Conservation (phyloP, 2,113 vertebrate species). For the Serilophus lunatus region DNA sequence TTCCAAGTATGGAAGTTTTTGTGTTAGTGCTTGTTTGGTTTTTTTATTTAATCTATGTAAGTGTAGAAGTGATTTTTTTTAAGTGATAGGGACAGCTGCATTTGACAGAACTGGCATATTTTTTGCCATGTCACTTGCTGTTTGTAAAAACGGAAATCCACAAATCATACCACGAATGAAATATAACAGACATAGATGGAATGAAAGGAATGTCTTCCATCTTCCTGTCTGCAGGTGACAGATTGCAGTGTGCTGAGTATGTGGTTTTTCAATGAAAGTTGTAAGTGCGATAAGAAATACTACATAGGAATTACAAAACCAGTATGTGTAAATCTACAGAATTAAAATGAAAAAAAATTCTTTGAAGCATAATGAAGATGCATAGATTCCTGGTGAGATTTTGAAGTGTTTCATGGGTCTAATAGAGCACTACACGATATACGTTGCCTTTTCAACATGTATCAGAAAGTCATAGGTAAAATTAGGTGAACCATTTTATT, state of each 20-base stretch:
- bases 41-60: neutral
- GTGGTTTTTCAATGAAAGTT: neutral
- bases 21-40: fast-evolving
- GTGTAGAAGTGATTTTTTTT: neutral
- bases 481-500: neutral
- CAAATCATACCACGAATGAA: neutral
- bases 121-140: neutral
- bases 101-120: neutral
- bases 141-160: neutral
- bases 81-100: neutral
- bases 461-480: neutral
- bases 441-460: neutral
- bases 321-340: neutral
- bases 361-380: neutral
- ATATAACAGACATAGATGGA: neutral
- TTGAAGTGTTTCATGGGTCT: neutral
- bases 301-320: neutral
- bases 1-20: neutral
- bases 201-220: neutral
- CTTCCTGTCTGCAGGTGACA: neutral
- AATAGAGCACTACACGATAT: neutral
- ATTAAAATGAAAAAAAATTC: neutral
- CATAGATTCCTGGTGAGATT: neutral
- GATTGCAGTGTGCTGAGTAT: neutral
- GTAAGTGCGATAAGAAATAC: neutral